These are phyloP conservation scores for Bombus cullumanus DNA, from an alignment of 1,140 invertebrate species.

Conservation along the genomic window DNA sequence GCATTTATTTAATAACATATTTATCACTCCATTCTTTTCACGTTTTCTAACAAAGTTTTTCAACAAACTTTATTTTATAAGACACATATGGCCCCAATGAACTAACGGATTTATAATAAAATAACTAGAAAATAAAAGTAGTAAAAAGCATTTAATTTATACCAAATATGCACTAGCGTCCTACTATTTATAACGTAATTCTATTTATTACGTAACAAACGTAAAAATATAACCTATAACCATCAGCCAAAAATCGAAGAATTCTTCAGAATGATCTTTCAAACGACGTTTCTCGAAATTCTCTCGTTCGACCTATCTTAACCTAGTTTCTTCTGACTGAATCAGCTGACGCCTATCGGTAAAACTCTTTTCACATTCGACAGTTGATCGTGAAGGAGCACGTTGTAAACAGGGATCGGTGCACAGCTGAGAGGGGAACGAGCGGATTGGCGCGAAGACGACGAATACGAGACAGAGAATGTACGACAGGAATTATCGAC, in stretches of 20 bases:
- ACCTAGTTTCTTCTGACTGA: neutral
- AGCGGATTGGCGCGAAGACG: constrained; percentile 44
- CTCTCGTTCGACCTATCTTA: neutral
- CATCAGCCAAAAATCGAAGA: neutral
- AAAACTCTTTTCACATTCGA: neutral
- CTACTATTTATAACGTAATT: neutral
- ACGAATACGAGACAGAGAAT: constrained; percentile 56
- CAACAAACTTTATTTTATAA: too few relatives aligned
- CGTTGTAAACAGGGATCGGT: constrained; percentile 37
- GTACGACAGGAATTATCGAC: constrained; percentile 67
- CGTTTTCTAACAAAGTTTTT: too few relatives aligned
- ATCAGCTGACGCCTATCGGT: neutral
- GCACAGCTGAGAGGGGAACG: constrained; percentile 42
- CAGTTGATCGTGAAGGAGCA: neutral
- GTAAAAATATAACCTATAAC: neutral
- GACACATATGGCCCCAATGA: too few relatives aligned
- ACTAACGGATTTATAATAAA: too few relatives aligned
- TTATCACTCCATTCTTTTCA: neutral
- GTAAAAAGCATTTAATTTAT: neutral
- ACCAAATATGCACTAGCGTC: neutral
- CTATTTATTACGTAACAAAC: neutral
- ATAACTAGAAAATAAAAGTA: too few relatives aligned
- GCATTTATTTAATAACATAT: neutral
- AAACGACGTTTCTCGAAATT: neutral
- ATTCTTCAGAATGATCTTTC: neutral